Percentiles rank a stretch among this genome's conserved stretches.
These are phyloP conservation scores for Nothobranchius furzeri DNA, from an alignment of 2,113 vertebrate species.

Conservation along the genomic window DNA sequence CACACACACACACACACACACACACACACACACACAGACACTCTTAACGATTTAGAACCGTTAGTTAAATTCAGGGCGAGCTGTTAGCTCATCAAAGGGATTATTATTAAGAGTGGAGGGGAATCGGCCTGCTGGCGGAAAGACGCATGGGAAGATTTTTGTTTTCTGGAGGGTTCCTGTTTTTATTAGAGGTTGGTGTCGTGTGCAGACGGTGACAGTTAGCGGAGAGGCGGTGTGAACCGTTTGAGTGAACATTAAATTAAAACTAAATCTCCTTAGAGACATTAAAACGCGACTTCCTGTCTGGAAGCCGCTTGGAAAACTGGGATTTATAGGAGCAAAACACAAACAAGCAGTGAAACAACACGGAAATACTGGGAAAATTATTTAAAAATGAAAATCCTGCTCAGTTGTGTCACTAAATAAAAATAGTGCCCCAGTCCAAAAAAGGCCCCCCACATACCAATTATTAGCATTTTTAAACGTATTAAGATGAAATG, in stretches of 20 bases:
- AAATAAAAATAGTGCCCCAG: no score
- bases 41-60: constrained; percentile 77
- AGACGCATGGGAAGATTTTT: constrained; percentile 34
- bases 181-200: constrained; percentile 6
- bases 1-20: constrained; percentile 68
- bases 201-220: constrained; percentile 7
- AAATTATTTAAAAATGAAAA: constrained; percentile 1
- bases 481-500: no score
- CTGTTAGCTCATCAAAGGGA: constrained; percentile 78
- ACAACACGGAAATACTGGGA: no score
- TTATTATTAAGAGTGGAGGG: constrained; percentile 37
- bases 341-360: not conserved
- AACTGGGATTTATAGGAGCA: not conserved
- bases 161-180: constrained; percentile 1
- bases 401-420: constrained; percentile 5
- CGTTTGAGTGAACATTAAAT: constrained; percentile 61
- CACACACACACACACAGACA: constrained; percentile 28
- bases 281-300: constrained; percentile 13
- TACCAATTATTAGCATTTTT: not conserved
- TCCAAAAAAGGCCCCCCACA: not conserved
- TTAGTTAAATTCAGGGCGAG: constrained; percentile 74
- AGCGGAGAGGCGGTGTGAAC: constrained; percentile 57
- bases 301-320: constrained; percentile 16
- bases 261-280: constrained; percentile 23
- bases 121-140: constrained; percentile 16